Percentiles rank a stretch among this genome's conserved stretches.
Evolutionary conservation across 2,888 invertebrate genomes (phyloP).

Genomic region (Timandra comae): DNA sequence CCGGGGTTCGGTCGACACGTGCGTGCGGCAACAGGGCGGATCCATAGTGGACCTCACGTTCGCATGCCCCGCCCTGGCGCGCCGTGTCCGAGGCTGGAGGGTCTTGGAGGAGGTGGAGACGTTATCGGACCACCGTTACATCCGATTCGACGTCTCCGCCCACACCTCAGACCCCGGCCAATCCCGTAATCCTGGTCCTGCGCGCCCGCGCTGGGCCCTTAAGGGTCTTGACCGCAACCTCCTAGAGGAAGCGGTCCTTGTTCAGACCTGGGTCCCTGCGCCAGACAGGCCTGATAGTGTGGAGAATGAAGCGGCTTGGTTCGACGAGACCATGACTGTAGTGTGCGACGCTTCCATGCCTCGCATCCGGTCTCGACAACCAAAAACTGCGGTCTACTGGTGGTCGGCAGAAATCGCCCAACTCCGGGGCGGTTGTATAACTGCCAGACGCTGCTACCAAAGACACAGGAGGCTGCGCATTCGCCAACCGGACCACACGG

Average conservation of each 20-base stretch:
- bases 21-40: constrained; percentile 4
- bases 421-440: constrained; percentile 1
- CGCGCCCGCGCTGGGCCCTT: constrained; percentile 10
- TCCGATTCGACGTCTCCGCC: constrained; percentile 2
- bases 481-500: not conserved
- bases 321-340: not conserved
- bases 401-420: constrained; percentile 3
- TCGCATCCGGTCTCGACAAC: not conserved
- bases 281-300: not conserved
- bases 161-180: not conserved
- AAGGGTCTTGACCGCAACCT: constrained; percentile 5
- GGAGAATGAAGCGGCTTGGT: not conserved
- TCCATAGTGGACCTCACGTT: constrained; percentile 6
- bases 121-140: constrained; percentile 3
- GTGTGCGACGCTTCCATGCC: constrained; percentile 5
- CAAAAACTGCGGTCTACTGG: constrained; percentile 4
- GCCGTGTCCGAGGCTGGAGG: constrained; percentile 1
- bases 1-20: not conserved
- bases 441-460: not conserved
- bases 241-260: constrained; percentile 11
- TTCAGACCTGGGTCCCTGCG: constrained; percentile 6
- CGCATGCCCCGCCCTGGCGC: constrained; percentile 1
- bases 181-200: not conserved
- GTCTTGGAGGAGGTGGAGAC: constrained; percentile 1
- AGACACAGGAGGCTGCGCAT: not conserved